These are phyloP conservation scores for Athene cunicularia DNA, from an alignment of 2,113 vertebrate species.

Conservation along the genomic window DNA sequence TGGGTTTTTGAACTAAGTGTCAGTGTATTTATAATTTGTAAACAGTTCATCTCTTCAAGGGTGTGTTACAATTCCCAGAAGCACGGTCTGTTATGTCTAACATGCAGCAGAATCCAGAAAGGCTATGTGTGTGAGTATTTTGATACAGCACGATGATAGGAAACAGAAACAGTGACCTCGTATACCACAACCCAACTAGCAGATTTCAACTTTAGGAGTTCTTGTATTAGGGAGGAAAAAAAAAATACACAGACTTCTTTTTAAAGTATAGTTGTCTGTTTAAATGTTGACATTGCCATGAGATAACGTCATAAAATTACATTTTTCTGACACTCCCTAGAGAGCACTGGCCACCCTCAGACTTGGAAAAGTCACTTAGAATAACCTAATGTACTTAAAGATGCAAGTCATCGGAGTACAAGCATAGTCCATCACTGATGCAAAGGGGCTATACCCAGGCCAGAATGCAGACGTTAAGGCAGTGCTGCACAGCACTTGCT, in stretches of 20 bases:
- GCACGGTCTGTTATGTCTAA: slow-evolving; percentile 85
- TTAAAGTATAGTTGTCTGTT: slow-evolving; percentile 14
- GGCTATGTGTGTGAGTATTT: slow-evolving; percentile 10
- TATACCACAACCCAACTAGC: background rate
- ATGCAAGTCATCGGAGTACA: background rate
- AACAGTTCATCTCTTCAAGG: slow-evolving; percentile 80
- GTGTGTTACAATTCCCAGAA: slow-evolving; percentile 88
- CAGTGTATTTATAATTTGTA: slow-evolving; percentile 83
- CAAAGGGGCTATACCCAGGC: background rate
- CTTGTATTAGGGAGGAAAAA: background rate
- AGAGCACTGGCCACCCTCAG: slow-evolving; percentile 21
- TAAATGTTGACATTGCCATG: slow-evolving; percentile 50
- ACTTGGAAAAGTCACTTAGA: slow-evolving; percentile 15
- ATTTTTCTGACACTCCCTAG: slow-evolving; percentile 29
- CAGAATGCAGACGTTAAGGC: background rate
- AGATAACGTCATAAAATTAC: slow-evolving; percentile 50
- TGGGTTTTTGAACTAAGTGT: slow-evolving; percentile 69
- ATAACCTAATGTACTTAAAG: background rate
- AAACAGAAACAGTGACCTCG: slow-evolving; percentile 39
- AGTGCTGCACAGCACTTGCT: background rate
- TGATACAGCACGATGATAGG: slow-evolving; percentile 28
- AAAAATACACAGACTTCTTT: slow-evolving; percentile 26
- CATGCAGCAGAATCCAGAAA: slow-evolving; percentile 73
- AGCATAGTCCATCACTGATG: background rate
- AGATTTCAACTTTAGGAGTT: background rate